Base-by-base conservation (phyloP, 2,113 vertebrate species). In the Edolisoma coerulescens region DNA sequence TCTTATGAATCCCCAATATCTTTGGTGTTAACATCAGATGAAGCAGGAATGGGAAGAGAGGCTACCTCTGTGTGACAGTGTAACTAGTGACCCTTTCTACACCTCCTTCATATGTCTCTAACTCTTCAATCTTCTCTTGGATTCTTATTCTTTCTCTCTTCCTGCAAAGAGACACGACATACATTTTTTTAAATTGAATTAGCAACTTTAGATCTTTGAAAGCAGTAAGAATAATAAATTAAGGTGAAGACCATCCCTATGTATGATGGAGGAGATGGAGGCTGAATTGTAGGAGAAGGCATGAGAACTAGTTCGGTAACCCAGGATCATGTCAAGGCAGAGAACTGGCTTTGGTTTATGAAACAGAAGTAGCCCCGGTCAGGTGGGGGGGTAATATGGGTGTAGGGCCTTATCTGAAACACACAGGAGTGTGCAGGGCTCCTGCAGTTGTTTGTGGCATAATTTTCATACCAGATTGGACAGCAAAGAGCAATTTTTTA, bases 151-250 rank as follows among this genome's bases (percentile, higher is more conserved):
- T 35, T 52, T 69, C 41, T 86, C 11, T 71, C 14, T 57, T 63
- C 44, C 47, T 68, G 44, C 14, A 56, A 6, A 9, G 1, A 87
- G 3, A 28, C 10, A 60, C 0, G 0, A 59, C 37, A 37, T 41
- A 44, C 3, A 4, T 8, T 28, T 59, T 59, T 74, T 49, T 15
- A 33, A 76, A 71, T 39, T 7, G 41, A 69, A 77, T 22, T 21
- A 41, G 12, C 15, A 80, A 23, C 13, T 67, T 53, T 39, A 50
- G 3, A 50, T 20, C 53, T 86, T 83, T 47, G 37, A 69, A 81
- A 89, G 47, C 7, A 80, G 10, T 69, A 84, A 75, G 18, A 69
- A 42, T 60, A 56, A 30, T 18, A 49, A 75, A 15, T 67, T 70
- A 70, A 44, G 15, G 28, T 53, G 76, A 91, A 84, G n/a, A 9